phyloP scores from a whole-genome alignment of 2,797 vertebrate genomes.

The Macroramphosus scolopax region DNA sequence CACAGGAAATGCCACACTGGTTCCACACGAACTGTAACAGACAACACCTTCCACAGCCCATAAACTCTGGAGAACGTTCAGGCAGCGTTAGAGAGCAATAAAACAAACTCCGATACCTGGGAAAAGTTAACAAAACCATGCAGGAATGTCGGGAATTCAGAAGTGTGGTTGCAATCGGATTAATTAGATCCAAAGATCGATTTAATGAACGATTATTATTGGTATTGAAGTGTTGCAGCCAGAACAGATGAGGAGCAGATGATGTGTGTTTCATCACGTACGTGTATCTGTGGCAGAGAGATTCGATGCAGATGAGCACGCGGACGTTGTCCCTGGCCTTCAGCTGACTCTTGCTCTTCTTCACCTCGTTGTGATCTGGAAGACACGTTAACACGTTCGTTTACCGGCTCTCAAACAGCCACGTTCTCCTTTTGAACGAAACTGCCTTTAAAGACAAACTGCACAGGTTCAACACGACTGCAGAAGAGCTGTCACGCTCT shows the following conservation, averaged over 20 bases:
- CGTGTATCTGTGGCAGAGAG: conserved; percentile 91
- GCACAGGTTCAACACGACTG: no score
- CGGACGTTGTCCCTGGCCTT: conserved; percentile 85
- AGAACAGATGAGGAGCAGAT: conserved; percentile 58
- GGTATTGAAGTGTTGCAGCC: conserved; percentile 16
- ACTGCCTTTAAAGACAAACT: no score
- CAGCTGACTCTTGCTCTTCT: conserved; percentile 82
- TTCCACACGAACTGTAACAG: conserved; percentile 74
- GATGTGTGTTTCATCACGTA: conserved; percentile 66
- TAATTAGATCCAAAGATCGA: conserved; percentile 7
- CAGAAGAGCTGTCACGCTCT: no score
- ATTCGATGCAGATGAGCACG: conserved; percentile 93
- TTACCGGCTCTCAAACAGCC: no score
- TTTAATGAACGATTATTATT: conserved; percentile 31
- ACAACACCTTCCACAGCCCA: conserved; percentile 70
- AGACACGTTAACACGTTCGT: background rate
- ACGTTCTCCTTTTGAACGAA: no score
- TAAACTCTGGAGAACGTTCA: conserved; percentile 62
- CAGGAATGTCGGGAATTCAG: conserved; percentile 35
- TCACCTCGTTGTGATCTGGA: conserved; percentile 89
- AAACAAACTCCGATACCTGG: conserved; percentile 29
- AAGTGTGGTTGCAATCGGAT: conserved; percentile 1
- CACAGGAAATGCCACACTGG: conserved; percentile 79
- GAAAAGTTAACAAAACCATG: conserved; percentile 36
- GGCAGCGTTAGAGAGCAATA: conserved; percentile 49